Evolutionary conservation across 2,888 invertebrate species (phyloP), one percentile per base, ranked within the genome.

Genomic region (Aromia moschata): DNA sequence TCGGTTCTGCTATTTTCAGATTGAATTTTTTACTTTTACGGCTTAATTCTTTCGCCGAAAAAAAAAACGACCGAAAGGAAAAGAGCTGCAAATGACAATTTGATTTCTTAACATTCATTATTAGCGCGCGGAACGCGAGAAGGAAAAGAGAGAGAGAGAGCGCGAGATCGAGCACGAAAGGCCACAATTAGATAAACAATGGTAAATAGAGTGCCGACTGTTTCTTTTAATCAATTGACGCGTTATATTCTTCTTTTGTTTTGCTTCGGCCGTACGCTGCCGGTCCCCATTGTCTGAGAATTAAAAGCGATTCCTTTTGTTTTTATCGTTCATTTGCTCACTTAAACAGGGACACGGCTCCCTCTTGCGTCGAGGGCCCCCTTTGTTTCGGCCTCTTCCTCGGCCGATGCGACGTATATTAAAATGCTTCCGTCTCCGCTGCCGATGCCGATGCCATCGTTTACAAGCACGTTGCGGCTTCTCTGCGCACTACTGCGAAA

Each of bases 181-280:
- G 45, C 54, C 64, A 56, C 58, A 69, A 69, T 69, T 69, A 69
- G 56, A 41, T 51, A 52, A 56, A 68, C 67, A 69, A 69, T 67
- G 61, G 65, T 64, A 67, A 67, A 64, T 64, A 61, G 65, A 70
- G 64, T 64, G 69, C 56, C 59, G 61, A 70, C 65, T 64, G 68
- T 64, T 70, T 69, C 64, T 61, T 65, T 66, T 65, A 66, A 67
- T 63, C 65, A 68, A 69, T 70, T 67, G 66, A 62, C 58, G 64
- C 66, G 67, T 66, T 67, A 63, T 64, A 61, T 58, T 55, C 59
- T 65, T 45, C 55, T 46, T 61, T 69, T 65, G 64, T 67, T 60
- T 47, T 53, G 41, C 15, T 51, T 57, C 44, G 33, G 33, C 15
- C 40, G 49, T 38, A 49, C 41, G 45, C 40, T 18, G 46, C 15